phyloP scores from a whole-genome alignment of 2,113 vertebrate species.

The Dipodomys merriami region DNA sequence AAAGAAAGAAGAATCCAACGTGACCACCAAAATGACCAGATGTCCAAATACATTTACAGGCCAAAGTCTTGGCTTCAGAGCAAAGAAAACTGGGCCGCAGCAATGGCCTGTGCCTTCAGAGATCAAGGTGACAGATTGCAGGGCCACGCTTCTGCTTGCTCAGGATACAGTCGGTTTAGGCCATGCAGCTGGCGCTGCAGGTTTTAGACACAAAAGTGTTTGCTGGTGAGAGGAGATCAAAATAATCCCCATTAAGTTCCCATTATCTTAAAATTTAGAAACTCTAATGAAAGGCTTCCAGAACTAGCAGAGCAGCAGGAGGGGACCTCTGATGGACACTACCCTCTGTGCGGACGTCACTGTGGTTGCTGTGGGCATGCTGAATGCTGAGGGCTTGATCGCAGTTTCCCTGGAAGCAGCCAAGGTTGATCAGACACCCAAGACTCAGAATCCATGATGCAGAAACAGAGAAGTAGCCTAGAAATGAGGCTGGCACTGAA shows the following conservation, averaged over 20 bases:
- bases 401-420: slow-evolving; percentile 32
- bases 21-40: not conserved
- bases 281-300: slow-evolving; percentile 69
- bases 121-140: not conserved
- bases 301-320: slow-evolving; percentile 63
- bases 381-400: not conserved
- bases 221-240: slow-evolving; percentile 59
- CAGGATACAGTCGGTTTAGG: slow-evolving; percentile 8
- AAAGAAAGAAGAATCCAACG: not conserved
- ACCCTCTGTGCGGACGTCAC: slow-evolving; percentile 66
- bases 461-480: not conserved
- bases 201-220: slow-evolving; percentile 4
- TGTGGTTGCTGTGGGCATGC: not conserved
- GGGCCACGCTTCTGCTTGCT: slow-evolving; percentile 14
- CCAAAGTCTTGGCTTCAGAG: not conserved
- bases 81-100: not conserved
- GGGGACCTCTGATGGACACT: slow-evolving; percentile 58
- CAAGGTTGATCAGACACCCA: not conserved
- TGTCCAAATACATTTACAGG: not conserved
- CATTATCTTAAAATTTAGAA: slow-evolving; percentile 71
- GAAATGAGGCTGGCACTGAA: not conserved
- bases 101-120: not conserved
- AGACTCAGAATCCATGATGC: not conserved
- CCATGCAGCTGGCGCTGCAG: slow-evolving; percentile 50
- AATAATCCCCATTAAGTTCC: slow-evolving; percentile 70